Evolutionary conservation across 2,113 vertebrate species (phyloP).

Genomic region (Colaptes auratus): DNA sequence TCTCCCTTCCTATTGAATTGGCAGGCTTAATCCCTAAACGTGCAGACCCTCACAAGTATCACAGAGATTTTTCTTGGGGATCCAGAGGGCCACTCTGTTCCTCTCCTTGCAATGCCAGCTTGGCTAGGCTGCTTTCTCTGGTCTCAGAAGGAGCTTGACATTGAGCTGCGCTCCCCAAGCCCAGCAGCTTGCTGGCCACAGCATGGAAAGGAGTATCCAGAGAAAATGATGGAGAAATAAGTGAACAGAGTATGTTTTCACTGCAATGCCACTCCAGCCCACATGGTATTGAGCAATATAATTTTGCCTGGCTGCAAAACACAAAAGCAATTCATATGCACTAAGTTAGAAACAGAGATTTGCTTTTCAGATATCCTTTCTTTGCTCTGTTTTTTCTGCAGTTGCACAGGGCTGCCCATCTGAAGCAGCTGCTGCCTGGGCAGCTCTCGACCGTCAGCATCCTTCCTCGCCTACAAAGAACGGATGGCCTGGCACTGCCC

Average conservation of each 20-base stretch:
- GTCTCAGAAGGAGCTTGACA: not conserved
- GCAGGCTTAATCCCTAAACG: not conserved
- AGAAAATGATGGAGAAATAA: not conserved
- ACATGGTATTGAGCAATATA: not conserved
- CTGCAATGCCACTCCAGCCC: not conserved
- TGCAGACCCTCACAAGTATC: not conserved
- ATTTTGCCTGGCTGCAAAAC: not conserved
- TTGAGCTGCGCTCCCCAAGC: not conserved
- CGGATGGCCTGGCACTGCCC: accelerated
- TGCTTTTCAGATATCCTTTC: not conserved
- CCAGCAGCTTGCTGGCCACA: not conserved
- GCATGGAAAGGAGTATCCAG: not conserved
- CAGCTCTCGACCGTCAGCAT: not conserved
- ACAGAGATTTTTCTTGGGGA: not conserved
- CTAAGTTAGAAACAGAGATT: not conserved
- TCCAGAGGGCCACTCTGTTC: not conserved
- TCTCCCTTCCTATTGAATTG: not conserved
- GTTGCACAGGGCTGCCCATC: accelerated
- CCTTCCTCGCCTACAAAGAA: not conserved
- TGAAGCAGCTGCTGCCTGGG: accelerated
- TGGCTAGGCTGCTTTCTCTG: not conserved
- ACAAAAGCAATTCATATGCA: not conserved
- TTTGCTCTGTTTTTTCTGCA: not conserved
- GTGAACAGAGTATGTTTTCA: not conserved
- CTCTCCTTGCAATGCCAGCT: not conserved